Percentiles rank a stretch among this genome's conserved stretches.
These are phyloP conservation scores for Nibea coibor DNA, from an alignment of 2,113 vertebrate genomes.

Conservation along the genomic window DNA sequence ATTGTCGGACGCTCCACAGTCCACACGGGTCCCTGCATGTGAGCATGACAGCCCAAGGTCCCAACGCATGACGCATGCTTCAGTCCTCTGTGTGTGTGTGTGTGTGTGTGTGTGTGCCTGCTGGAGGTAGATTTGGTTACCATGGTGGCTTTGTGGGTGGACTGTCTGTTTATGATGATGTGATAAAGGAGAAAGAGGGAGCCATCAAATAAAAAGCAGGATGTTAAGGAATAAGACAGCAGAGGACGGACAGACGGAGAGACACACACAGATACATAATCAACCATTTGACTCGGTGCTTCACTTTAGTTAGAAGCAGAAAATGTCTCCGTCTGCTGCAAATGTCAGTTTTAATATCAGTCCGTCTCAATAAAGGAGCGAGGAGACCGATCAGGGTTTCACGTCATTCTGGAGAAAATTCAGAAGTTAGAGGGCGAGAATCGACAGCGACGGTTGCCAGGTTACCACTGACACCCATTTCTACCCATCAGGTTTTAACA, in stretches of 20 bases:
- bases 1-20: constrained; percentile 28
- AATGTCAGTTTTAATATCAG: background rate
- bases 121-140: constrained; percentile 64
- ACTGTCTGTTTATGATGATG: constrained; percentile 52
- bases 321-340: background rate
- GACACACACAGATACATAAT: no score
- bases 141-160: constrained; percentile 67
- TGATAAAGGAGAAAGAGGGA: constrained; percentile 46
- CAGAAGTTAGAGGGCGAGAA: background rate
- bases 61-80: constrained; percentile 56
- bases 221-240: background rate
- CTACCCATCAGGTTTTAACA: no score
- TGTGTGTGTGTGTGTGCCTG: constrained; percentile 25
- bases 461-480: no score
- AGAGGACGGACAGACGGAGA: no score
- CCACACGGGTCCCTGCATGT: constrained; percentile 63
- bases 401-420: no score
- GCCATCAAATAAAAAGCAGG: constrained; percentile 47
- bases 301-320: background rate
- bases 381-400: background rate
- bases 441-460: no score
- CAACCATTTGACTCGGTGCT: no score
- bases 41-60: constrained; percentile 64
- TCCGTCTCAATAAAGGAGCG: background rate
- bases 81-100: constrained; percentile 18